Evolutionary conservation across 2,113 vertebrate genomes (phyloP).

Genomic region (Paratilapia polleni): DNA sequence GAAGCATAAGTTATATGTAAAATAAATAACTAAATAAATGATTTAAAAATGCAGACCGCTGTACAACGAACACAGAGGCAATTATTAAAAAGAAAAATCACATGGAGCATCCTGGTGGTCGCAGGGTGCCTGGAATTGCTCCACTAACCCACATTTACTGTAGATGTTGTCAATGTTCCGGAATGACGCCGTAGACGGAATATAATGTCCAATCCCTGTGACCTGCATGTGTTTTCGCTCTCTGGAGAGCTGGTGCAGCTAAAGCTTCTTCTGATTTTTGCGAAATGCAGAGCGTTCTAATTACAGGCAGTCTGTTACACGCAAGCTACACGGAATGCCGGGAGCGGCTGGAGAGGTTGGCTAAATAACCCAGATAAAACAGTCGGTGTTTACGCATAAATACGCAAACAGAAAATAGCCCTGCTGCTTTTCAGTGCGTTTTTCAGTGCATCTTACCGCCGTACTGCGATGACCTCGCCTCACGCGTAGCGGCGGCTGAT

Average conservation of each 20-base stretch:
- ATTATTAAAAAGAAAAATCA: neutral
- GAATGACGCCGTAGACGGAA: slow-evolving; percentile 20
- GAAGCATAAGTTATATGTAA: neutral
- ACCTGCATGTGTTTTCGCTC: slow-evolving; percentile 11
- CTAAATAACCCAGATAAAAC: neutral
- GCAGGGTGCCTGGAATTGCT: slow-evolving; percentile 55
- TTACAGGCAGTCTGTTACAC: neutral
- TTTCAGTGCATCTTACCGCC: slow-evolving; percentile 62
- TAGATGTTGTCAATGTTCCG: slow-evolving; percentile 13
- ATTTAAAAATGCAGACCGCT: neutral
- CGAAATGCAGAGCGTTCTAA: neutral
- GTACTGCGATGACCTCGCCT: slow-evolving; percentile 54
- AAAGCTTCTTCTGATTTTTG: neutral
- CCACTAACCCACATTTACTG: slow-evolving; percentile 74
- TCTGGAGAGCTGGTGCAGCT: neutral
- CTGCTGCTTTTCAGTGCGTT: neutral
- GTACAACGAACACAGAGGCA: neutral
- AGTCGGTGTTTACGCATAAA: slow-evolving; percentile 4
- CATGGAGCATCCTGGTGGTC: slow-evolving; percentile 28
- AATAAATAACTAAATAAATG: neutral
- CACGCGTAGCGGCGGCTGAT: slow-evolving; percentile 31
- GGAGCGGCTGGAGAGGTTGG: neutral
- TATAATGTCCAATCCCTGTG: neutral
- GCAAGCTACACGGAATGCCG: neutral
- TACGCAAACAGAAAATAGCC: neutral